phyloP scores from a whole-genome alignment of 2,888 invertebrate species.

The Cataglyphis altisquamis region DNA sequence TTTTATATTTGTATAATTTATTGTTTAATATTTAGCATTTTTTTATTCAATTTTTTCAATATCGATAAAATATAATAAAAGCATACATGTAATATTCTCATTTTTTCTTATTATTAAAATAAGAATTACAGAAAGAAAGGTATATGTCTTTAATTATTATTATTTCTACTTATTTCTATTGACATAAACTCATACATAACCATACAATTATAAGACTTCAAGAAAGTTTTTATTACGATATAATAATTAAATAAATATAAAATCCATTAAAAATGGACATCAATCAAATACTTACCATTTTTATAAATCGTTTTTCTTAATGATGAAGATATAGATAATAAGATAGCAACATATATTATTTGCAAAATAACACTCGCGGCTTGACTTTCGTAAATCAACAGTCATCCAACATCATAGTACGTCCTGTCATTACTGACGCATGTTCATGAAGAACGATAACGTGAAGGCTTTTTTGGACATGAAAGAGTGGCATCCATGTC shows the following conservation, averaged over 20 bases:
- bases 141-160: neutral
- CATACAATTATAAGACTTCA: neutral
- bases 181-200: conserved; percentile 13
- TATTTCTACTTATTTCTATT: neutral
- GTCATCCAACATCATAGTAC: neutral
- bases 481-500: too few relatives aligned
- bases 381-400: conserved; percentile 66
- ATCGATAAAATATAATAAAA: neutral
- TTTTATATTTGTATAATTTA: neutral
- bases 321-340: conserved; percentile 29
- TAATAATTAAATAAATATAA: neutral
- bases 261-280: neutral
- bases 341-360: conserved; percentile 42
- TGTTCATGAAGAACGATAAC: neutral
- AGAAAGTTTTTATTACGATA: neutral
- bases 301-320: conserved; percentile 45
- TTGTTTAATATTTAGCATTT: neutral
- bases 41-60: neutral
- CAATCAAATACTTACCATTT: conserved; percentile 65
- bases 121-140: neutral
- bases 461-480: neutral
- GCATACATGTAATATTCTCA: neutral
- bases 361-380: conserved; percentile 13
- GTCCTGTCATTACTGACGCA: neutral
- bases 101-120: neutral